These are phyloP conservation scores for Leistus spinibarbis DNA, from an alignment of 2,888 invertebrate species.

Conservation along the genomic window DNA sequence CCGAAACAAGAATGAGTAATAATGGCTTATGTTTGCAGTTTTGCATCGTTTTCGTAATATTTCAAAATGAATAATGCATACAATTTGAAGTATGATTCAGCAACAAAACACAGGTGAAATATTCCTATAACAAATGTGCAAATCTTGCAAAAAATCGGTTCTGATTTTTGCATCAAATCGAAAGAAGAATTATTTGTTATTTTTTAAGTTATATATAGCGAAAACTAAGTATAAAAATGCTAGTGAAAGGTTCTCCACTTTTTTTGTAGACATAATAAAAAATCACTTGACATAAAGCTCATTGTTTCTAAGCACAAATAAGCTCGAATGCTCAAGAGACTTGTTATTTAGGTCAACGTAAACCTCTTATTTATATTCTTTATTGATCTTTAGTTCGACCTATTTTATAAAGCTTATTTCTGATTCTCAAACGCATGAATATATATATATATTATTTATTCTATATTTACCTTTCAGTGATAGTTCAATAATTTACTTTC, in stretches of 20 bases:
- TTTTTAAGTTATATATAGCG: too few relatives aligned
- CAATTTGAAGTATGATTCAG: neutral
- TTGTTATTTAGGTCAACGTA: neutral
- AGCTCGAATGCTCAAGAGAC: neutral
- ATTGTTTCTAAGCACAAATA: neutral
- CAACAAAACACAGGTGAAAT: neutral
- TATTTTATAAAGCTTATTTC: neutral
- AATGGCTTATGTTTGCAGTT: neutral
- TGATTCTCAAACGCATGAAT: neutral
- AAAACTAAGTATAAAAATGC: too few relatives aligned
- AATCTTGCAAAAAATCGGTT: neutral
- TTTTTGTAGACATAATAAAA: neutral
- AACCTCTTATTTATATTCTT: neutral
- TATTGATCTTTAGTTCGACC: neutral
- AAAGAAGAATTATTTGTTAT: too few relatives aligned
- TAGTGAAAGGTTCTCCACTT: too few relatives aligned
- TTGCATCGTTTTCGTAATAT: neutral
- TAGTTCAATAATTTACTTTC: neutral
- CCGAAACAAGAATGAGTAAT: neutral
- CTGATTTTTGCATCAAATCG: too few relatives aligned
- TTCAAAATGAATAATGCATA: neutral
- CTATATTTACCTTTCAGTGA: neutral
- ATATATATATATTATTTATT: neutral
- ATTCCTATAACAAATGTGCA: neutral
- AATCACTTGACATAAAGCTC: neutral